Conservation (phyloP, 2,888 invertebrate genomes). For the Luperina testacea region DNA sequence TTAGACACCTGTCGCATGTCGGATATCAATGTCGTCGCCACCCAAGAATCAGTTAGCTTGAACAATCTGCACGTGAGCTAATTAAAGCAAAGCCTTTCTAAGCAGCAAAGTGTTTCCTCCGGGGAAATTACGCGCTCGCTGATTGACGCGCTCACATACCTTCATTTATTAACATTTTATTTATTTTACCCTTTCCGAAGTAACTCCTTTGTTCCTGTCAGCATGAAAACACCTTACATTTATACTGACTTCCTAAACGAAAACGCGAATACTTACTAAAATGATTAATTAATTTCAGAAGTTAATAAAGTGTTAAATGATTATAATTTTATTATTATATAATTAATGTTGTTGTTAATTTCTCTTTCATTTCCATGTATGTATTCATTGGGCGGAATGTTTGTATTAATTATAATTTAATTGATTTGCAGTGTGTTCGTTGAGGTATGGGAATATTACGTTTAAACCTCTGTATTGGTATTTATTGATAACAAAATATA, state of each 20-base stretch:
- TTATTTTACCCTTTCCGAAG: slow-evolving; percentile 48
- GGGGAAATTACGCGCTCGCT: slow-evolving; percentile 60
- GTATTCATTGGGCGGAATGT: slow-evolving; percentile 28
- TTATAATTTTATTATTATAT: not conserved
- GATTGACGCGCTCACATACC: slow-evolving; percentile 54
- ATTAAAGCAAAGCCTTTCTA: slow-evolving; percentile 28
- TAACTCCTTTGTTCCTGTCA: slow-evolving; percentile 45
- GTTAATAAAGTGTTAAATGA: not conserved
- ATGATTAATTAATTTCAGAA: slow-evolving; percentile 4
- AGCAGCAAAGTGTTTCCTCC: slow-evolving; percentile 21
- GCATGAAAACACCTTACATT: slow-evolving; percentile 19
- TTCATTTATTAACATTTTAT: slow-evolving; percentile 56
- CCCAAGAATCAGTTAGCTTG: slow-evolving; percentile 1
- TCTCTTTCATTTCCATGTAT: slow-evolving; percentile 26
- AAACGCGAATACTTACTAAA: not conserved
- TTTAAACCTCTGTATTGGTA: no score
- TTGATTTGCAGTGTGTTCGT: slow-evolving; percentile 18
- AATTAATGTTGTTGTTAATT: slow-evolving; percentile 1
- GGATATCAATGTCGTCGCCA: not conserved
- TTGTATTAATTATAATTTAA: slow-evolving; percentile 30
- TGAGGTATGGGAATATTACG: not conserved
- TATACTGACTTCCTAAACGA: slow-evolving; percentile 33
- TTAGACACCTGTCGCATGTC: not conserved
- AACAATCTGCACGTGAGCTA: slow-evolving; percentile 4
- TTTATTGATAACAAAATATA: no score